Evolutionary conservation across 1,140 invertebrate genomes (phyloP), one percentile per base, ranked within the genome.

Genomic region (Drosophila kohkoa): DNA sequence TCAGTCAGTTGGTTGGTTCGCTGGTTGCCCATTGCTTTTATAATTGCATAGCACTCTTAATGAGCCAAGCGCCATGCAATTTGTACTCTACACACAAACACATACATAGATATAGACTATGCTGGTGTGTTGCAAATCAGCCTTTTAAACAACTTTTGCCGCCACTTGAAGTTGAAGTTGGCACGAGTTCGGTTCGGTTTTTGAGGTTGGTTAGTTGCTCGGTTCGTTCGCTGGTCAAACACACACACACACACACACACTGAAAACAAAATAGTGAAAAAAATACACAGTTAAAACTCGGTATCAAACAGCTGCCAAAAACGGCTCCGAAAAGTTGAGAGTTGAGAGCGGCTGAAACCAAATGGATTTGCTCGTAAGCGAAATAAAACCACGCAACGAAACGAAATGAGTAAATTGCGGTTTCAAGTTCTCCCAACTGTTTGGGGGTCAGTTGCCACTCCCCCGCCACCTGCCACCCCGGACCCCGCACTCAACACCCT

Each of bases 381-480:
- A 81, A 79, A 79, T 76, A 89, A 90, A 89, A 89, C 83, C 85
- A 79, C 86, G 79, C 74, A 85, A 86, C 78, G 72, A 90, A 89
- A 85, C 81, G 85, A 81, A 89, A 89, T 89, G 85, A 90, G 85
- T 89, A 89, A 89, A 89, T 90, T 89, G 85, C 85, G 85, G 85
- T 81, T 72, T 81, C 75, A 81, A 81, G 66, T 89, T 83, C 73
- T 85, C 77, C 71, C 87, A 67, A 81, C 68, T 76, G 52, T 57
- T 64, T 25, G 20, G 20, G 57, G 57, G 49, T n/a, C 30, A 13
- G 25, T 43, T 20, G 8, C 35, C 7, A 8, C 45, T 3, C 54
- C 54, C 11, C 30, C 30, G 4, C 10, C 49, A 2, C n/a, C 51
- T 35, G 1, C 49, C 28, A 32, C n/a, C 38, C 30, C 20, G 3